Evolutionary conservation across 2,797 vertebrate genomes (phyloP).

Genomic region (Myoxocephalus aenaeus): DNA sequence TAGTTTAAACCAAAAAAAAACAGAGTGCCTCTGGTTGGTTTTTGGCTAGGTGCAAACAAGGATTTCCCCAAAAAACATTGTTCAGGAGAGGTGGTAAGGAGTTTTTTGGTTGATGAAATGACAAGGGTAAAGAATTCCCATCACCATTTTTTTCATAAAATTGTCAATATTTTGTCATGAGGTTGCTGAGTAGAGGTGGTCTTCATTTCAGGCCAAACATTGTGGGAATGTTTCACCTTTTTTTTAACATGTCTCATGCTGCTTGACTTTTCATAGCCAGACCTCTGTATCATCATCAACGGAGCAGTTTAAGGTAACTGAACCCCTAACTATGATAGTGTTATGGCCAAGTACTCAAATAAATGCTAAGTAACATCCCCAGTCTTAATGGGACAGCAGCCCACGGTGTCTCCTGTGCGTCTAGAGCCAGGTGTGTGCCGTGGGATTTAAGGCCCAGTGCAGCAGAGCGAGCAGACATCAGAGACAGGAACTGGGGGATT

Average conservation of each 20-base stretch:
- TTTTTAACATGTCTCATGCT: not conserved
- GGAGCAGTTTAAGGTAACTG: not conserved
- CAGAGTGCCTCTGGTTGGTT: not conserved
- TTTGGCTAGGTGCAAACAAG: not conserved
- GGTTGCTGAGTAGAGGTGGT: not conserved
- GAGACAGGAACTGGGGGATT: constrained; percentile 43
- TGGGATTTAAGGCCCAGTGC: constrained; percentile 18
- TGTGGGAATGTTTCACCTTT: not conserved
- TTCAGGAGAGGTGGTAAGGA: not conserved
- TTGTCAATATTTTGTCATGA: not conserved
- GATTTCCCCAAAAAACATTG: not conserved
- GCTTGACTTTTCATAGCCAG: not conserved
- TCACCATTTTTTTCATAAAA: not conserved
- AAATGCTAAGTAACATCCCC: not conserved
- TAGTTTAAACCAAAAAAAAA: not conserved
- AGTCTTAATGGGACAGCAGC: not conserved
- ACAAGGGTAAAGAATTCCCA: not conserved
- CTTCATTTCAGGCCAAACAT: constrained; percentile 11
- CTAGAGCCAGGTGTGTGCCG: constrained; percentile 13
- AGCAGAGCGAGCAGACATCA: constrained; percentile 7
- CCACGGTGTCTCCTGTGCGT: not conserved
- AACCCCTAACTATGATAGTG: not conserved
- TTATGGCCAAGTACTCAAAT: not conserved
- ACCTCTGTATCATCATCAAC: not conserved
- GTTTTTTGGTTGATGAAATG: not conserved